A percentile compares a stretch with the other conserved stretches of the same genome.
Evolutionary conservation across 2,797 vertebrate genomes (phyloP).

Genomic region (Sandelia bainsii): DNA sequence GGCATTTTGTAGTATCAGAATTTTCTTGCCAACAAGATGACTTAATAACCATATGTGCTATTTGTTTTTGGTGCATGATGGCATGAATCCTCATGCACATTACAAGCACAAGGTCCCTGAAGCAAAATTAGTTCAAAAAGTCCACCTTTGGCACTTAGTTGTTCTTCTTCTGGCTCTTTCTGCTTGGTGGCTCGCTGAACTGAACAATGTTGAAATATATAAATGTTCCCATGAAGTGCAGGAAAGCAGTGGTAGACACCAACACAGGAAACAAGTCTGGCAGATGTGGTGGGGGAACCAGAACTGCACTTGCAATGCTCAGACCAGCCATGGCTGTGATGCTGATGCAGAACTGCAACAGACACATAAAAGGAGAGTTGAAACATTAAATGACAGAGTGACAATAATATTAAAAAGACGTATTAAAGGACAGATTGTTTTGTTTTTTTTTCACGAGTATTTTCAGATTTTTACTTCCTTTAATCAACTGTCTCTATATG

Average conservation of each 20-base stretch:
- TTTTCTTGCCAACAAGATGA: background rate
- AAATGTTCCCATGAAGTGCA: constrained; percentile 89
- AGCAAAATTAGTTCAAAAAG: constrained; percentile 6
- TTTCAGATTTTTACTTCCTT: too few species aligned
- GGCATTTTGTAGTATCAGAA: background rate
- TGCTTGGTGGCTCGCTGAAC: constrained; percentile 82
- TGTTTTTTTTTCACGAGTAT: too few species aligned
- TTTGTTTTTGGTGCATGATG: background rate
- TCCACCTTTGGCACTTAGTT: constrained; percentile 64
- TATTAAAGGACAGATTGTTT: too few species aligned
- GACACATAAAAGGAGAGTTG: constrained; percentile 1
- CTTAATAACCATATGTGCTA: background rate
- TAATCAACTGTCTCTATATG: too few species aligned
- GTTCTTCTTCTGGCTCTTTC: constrained; percentile 88
- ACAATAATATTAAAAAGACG: too few species aligned
- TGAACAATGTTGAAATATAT: constrained; percentile 91
- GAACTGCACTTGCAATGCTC: constrained; percentile 78
- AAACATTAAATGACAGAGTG: background rate
- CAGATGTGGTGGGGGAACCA: constrained; percentile 86
- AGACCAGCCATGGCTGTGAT: constrained; percentile 84
- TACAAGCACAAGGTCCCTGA: background rate
- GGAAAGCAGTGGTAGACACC: constrained; percentile 88
- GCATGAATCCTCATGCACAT: constrained; percentile 1
- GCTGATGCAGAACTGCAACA: constrained; percentile 89
- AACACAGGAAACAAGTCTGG: constrained; percentile 93